Percentiles rank a stretch among this genome's conserved stretches.
Evolutionary conservation across 2,113 vertebrate genomes (phyloP).

Genomic region (Castor canadensis): DNA sequence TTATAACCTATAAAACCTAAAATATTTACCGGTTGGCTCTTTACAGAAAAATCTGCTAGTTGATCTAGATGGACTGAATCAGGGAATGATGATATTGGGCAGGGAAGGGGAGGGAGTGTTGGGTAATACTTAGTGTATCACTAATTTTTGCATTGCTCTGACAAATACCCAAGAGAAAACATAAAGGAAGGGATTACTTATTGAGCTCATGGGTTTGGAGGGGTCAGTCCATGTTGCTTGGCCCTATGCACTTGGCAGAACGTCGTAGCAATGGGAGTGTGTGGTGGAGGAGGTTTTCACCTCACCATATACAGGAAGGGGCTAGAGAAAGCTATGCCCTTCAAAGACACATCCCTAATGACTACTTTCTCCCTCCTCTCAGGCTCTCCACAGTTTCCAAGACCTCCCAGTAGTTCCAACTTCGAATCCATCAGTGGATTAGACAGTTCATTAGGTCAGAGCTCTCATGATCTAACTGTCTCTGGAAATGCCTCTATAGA

Average conservation of each 20-base stretch:
- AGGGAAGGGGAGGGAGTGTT: neutral
- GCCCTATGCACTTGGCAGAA: neutral
- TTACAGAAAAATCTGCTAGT: neutral
- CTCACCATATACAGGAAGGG: neutral
- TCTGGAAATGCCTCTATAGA: neutral
- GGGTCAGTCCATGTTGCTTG: neutral
- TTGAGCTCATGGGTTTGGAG: neutral
- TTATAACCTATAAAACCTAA: conserved; percentile 13
- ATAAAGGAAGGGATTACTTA: neutral
- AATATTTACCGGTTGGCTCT: neutral
- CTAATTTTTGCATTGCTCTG: neutral
- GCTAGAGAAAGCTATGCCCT: neutral
- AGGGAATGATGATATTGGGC: neutral
- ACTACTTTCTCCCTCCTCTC: no score
- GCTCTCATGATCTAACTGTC: neutral
- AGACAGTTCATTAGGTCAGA: neutral
- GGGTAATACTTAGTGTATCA: neutral
- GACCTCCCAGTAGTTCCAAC: neutral
- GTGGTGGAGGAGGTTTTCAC: neutral
- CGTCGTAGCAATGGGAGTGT: no score
- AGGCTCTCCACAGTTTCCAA: neutral
- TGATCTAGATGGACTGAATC: neutral
- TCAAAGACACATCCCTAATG: no score
- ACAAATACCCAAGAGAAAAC: neutral
- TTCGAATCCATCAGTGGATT: neutral